A percentile compares a stretch with the other conserved stretches of the same genome.
phyloP scores from a whole-genome alignment of 2,888 invertebrate genomes.

The Psylliodes chrysocephalus region DNA sequence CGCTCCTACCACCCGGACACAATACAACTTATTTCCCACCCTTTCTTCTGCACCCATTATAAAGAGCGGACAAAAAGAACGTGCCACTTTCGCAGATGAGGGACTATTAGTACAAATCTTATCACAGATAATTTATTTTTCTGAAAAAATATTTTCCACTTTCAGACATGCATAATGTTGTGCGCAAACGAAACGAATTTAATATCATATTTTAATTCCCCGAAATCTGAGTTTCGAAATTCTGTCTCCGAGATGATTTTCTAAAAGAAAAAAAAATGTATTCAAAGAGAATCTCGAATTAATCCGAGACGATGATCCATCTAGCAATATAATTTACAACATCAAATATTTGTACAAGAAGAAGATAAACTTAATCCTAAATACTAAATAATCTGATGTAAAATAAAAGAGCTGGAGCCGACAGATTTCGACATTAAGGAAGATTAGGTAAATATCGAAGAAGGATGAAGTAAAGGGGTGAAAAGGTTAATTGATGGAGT shows the following conservation, averaged over 20 bases:
- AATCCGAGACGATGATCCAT: slow-evolving; percentile 14
- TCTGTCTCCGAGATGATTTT: neutral
- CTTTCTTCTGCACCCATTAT: too few relatives aligned
- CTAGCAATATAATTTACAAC: slow-evolving; percentile 19
- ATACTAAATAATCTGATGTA: slow-evolving; percentile 34
- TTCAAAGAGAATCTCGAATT: neutral
- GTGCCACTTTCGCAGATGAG: too few relatives aligned
- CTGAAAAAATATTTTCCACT: too few relatives aligned
- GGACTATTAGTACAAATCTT: too few relatives aligned
- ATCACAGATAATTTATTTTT: too few relatives aligned
- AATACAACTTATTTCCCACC: too few relatives aligned
- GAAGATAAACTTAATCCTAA: slow-evolving; percentile 32
- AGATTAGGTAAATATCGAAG: slow-evolving; percentile 40
- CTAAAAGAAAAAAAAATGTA: neutral
- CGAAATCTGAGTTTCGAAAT: neutral
- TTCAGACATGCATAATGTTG: too few relatives aligned
- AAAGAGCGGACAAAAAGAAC: too few relatives aligned
- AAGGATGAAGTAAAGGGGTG: slow-evolving; percentile 24
- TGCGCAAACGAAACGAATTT: neutral
- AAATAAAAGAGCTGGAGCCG: slow-evolving; percentile 37
- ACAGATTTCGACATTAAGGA: slow-evolving; percentile 26
- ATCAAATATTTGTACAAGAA: slow-evolving; percentile 17
- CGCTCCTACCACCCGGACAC: too few relatives aligned
- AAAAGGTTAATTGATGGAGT: slow-evolving; percentile 36
- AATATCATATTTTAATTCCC: too few relatives aligned